A percentile compares a stretch with the other conserved stretches of the same genome.
phyloP scores from a whole-genome alignment of 2,113 vertebrate genomes.

The Colistium nudipinnis region DNA sequence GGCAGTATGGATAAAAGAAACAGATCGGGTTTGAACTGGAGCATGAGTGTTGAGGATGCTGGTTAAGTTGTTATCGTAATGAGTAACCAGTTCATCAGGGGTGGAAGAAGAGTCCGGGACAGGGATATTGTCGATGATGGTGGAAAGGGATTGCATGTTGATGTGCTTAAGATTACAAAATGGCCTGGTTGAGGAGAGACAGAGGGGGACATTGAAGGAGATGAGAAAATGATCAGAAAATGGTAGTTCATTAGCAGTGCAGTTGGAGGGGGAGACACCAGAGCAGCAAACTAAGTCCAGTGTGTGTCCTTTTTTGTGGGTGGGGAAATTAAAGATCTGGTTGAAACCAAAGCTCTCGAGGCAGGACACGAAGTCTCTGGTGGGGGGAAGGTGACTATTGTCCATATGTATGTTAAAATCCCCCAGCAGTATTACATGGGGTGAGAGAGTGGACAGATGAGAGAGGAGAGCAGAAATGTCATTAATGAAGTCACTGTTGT shows the following conservation, averaged over 20 bases:
- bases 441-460: not conserved
- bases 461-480: not conserved
- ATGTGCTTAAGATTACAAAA: not conserved
- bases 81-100: not conserved
- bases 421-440: not conserved
- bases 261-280: no score
- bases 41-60: not conserved
- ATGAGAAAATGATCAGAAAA: not conserved
- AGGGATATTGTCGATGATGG: not conserved
- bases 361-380: no score
- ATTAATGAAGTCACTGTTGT: not conserved
- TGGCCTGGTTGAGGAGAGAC: not conserved
- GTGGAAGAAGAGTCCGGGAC: not conserved
- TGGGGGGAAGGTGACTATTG: not conserved
- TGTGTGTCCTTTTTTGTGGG: no score
- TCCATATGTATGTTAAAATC: not conserved
- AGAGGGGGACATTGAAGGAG: not conserved
- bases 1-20: not conserved
- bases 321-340: no score
- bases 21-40: not conserved
- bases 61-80: not conserved
- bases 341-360: no score
- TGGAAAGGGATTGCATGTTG: not conserved
- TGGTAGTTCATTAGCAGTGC: not conserved
- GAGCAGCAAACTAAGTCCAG: no score